Base-by-base conservation (phyloP, 2,888 invertebrate genomes). In the Hemaris fuciformis region DNA sequence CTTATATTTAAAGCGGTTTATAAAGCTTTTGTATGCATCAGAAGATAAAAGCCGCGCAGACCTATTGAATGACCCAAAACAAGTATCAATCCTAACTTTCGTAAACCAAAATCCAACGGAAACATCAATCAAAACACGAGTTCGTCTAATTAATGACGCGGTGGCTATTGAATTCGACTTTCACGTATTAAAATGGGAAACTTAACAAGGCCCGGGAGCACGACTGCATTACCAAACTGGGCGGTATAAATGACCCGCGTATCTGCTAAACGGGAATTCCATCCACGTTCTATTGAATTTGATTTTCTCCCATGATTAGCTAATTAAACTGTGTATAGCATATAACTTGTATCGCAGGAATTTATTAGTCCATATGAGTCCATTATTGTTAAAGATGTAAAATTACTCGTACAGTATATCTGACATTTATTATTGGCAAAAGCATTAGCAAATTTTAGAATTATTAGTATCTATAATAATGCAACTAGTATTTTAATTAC, bases 191-290 rank as follows among this genome's bases (percentile, higher is more conserved):
- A 64, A 64, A 42, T 60, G 68, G 68, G 65, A 70, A 71, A 69
- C 64, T 70, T 67, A 70, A 71, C 69, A 66, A 71, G 70, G 64
- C 65, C 45, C 61, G 38, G 62, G 65, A 41, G 68, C 72, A 65
- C 71, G 68, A 70, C 63, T 66, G 64, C 48, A 46, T 70, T 70
- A 74, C 76, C 78, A 76, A 77, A 76, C 70, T 69, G 46, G 79
- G 79, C 72, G 68, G 65, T 69, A 73, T 76, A 75, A 79, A 76
- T 73, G 76, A 72, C 67, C 72, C 34, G 62, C 62, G 59, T n/a
- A 31, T 41, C 56, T 48, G 20, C 18, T 25, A 57, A 22, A 59
- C 43, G 25, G 57, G 56, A 43, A 57, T 31, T 57, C 31, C 13
- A 41, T 61, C 34, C 56, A 46, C 25, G 42, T 38, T 27, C 46